A percentile compares a stretch with the other conserved stretches of the same genome.
phyloP scores from a whole-genome alignment of 2,888 invertebrate species.

The Hyposoter dolosus region DNA sequence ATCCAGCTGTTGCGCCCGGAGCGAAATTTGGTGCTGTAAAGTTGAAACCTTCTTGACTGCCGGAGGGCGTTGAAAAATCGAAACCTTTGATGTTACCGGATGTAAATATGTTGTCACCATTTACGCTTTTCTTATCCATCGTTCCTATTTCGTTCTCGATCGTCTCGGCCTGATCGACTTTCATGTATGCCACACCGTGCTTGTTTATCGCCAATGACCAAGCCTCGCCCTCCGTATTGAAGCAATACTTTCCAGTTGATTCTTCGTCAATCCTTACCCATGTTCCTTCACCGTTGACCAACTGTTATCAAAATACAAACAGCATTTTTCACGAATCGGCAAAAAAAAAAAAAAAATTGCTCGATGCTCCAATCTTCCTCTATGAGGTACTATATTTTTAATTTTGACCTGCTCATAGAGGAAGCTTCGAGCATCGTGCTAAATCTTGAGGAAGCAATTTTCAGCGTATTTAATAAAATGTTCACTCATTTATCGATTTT shows the following conservation, averaged over 20 bases:
- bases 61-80: slow-evolving; percentile 86
- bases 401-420: too few species aligned
- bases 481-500: too few species aligned
- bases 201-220: slow-evolving; percentile 90
- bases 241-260: slow-evolving; percentile 88
- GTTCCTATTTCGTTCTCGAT: slow-evolving; percentile 81
- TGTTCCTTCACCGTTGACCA: slow-evolving; percentile 88
- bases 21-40: slow-evolving; percentile 78
- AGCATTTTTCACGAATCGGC: neutral
- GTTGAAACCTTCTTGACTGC: slow-evolving; percentile 79
- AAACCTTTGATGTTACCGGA: slow-evolving; percentile 85
- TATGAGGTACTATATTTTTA: too few species aligned
- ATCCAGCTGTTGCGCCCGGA: slow-evolving; percentile 72
- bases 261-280: slow-evolving; percentile 89
- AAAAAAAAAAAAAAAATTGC: neutral
- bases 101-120: slow-evolving; percentile 77
- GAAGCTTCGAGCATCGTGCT: too few species aligned
- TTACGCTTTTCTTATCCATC: slow-evolving; percentile 74
- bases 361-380: too few species aligned
- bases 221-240: slow-evolving; percentile 89
- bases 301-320: slow-evolving; percentile 79
- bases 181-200: slow-evolving; percentile 88
- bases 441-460: too few species aligned
- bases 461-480: too few species aligned
- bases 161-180: slow-evolving; percentile 84